phyloP scores from a whole-genome alignment of 2,797 vertebrate species.

The Hypotaenidia philippensis region DNA sequence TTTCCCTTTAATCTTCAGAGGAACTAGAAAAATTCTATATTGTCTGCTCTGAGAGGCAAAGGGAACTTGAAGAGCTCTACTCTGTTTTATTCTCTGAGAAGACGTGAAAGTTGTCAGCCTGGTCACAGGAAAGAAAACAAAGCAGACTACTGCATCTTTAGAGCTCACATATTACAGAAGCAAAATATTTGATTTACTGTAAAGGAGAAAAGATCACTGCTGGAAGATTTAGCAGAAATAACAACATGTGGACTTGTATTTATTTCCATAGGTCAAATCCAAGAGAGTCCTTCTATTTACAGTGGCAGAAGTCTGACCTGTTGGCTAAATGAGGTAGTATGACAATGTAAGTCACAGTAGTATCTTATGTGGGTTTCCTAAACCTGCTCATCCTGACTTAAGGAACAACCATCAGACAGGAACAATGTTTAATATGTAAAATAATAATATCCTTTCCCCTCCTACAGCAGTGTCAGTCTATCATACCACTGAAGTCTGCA shows the following conservation, averaged over 20 bases:
- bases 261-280: neutral
- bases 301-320: neutral
- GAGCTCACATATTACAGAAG: neutral
- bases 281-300: neutral
- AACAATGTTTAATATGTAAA: neutral
- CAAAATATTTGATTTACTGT: neutral
- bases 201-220: neutral
- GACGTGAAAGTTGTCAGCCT: neutral
- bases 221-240: neutral
- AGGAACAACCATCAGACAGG: neutral
- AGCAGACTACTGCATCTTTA: too few relatives aligned
- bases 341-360: neutral
- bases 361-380: neutral
- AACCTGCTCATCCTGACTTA: neutral
- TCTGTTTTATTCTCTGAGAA: neutral
- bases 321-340: neutral
- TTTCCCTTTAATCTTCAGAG: neutral
- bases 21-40: neutral
- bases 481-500: neutral
- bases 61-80: neutral
- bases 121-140: neutral
- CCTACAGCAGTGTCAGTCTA: neutral
- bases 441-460: neutral
- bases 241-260: neutral
- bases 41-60: neutral